These are phyloP conservation scores for Ophion ventricosus DNA, from an alignment of 2,888 invertebrate species.

Conservation along the genomic window DNA sequence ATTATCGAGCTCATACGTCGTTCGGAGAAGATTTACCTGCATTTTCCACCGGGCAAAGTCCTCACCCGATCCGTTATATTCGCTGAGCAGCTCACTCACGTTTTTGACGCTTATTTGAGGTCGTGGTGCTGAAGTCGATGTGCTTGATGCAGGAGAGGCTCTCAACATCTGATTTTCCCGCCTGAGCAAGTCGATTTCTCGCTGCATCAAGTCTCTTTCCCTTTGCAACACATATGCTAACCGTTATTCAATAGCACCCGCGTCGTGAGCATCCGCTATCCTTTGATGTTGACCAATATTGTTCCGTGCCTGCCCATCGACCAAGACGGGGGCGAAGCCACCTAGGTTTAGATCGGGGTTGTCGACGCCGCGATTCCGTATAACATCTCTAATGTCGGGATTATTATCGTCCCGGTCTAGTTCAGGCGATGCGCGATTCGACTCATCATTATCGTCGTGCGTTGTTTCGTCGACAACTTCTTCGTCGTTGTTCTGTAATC, in stretches of 20 bases:
- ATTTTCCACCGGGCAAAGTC: conserved; percentile 49
- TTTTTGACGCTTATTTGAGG: conserved; percentile 20
- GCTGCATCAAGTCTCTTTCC: conserved; percentile 17
- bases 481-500: not conserved
- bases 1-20: conserved; percentile 49
- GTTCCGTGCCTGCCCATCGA: not conserved
- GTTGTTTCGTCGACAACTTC: not conserved
- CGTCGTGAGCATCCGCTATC: not conserved
- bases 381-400: not conserved
- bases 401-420: not conserved
- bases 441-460: not conserved
- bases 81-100: conserved; percentile 52
- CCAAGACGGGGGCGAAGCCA: too few relatives aligned
- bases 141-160: too few relatives aligned
- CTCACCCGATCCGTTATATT: conserved; percentile 43
- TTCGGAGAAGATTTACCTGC: conserved; percentile 42
- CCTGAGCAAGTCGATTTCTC: conserved; percentile 9
- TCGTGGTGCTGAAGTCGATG: not conserved
- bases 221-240: not conserved
- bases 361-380: not conserved
- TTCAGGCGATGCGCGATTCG: not conserved
- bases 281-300: not conserved
- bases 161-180: conserved; percentile 3
- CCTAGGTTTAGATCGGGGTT: too few relatives aligned
- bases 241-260: not conserved